Evolutionary conservation across 2,797 vertebrate genomes (phyloP).

Genomic region (Cossypha caffra): DNA sequence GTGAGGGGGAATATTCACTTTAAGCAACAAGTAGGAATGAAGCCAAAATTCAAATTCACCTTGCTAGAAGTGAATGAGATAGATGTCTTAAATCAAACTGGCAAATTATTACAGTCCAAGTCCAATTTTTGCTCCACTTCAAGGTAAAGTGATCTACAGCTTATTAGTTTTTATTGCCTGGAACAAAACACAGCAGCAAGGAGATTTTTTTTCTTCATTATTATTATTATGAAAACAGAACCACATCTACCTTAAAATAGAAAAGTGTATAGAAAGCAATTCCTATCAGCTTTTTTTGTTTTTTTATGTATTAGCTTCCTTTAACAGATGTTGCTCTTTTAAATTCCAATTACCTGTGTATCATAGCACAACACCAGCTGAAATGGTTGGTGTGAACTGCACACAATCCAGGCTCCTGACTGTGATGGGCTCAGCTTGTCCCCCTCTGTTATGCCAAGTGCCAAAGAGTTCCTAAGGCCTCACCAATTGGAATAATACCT

Average conservation of each 20-base stretch:
- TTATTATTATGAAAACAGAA: not conserved
- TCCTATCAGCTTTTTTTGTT: not conserved
- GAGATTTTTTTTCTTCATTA: not conserved
- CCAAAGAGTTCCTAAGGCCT: not conserved
- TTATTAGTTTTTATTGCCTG: not conserved
- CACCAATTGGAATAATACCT: not conserved
- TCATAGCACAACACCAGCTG: not conserved
- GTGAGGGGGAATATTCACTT: not conserved
- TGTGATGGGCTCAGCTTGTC: not conserved
- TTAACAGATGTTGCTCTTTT: not conserved
- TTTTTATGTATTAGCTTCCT: not conserved
- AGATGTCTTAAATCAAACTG: not conserved
- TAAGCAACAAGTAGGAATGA: not conserved
- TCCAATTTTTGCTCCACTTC: not conserved
- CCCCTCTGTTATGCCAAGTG: not conserved
- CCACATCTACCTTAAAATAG: not conserved
- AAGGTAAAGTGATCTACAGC: not conserved
- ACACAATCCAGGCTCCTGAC: not conserved
- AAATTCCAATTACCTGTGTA: not conserved
- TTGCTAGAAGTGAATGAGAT: not conserved
- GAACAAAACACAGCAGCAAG: slow-evolving; percentile 7
- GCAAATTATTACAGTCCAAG: not conserved
- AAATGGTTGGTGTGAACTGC: not conserved
- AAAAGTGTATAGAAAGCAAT: not conserved
- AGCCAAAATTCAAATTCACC: not conserved